phyloP scores from a whole-genome alignment of 2,888 invertebrate species.

The Hecatera dysodea region DNA sequence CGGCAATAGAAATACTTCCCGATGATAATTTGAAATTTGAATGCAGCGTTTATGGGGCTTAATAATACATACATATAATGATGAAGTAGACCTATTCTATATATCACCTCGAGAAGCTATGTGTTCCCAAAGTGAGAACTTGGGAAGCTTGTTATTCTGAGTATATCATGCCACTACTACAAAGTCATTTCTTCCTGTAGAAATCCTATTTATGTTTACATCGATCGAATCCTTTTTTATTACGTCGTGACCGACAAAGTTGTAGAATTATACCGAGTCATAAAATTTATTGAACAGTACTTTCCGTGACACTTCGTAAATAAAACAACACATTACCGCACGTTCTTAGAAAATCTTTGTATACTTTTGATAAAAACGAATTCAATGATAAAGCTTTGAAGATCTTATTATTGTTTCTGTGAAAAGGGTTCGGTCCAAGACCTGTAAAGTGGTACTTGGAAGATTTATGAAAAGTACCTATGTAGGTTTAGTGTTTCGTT shows the following conservation, averaged over 20 bases:
- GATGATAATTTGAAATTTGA: too few relatives aligned
- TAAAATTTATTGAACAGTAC: neutral
- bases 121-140: neutral
- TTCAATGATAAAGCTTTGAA: slow-evolving; percentile 24
- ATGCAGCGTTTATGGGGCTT: too few relatives aligned
- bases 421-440: slow-evolving; percentile 53
- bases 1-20: too few relatives aligned
- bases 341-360: slow-evolving; percentile 21
- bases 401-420: slow-evolving; percentile 23
- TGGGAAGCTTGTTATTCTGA: neutral
- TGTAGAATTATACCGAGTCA: neutral
- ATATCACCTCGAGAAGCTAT: too few relatives aligned
- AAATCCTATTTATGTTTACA: too few relatives aligned
- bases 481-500: neutral
- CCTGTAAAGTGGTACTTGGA: slow-evolving; percentile 20
- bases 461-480: slow-evolving; percentile 20
- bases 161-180: neutral
- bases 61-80: too few relatives aligned
- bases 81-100: too few relatives aligned
- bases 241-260: neutral
- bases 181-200: neutral
- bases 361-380: slow-evolving; percentile 24
- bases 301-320: slow-evolving; percentile 16
- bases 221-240: neutral
- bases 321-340: slow-evolving; percentile 18